Conservation (phyloP, 2,888 invertebrate species). For the Leptinotarsa rubiginosa region DNA sequence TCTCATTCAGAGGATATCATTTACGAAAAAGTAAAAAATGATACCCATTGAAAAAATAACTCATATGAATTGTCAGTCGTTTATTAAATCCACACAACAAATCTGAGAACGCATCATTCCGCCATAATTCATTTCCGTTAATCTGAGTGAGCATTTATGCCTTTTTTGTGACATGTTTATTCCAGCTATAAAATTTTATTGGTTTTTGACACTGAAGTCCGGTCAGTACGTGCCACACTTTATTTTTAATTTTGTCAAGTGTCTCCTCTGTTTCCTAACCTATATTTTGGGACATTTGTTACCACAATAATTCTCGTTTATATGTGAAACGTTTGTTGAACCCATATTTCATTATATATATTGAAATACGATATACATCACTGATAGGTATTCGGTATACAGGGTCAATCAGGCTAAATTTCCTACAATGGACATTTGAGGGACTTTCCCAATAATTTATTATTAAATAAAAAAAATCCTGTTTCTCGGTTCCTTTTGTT, state of each 20-base stretch:
- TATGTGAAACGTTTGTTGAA: constrained; percentile 17
- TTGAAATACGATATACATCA: constrained; percentile 4
- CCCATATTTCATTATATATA: constrained; percentile 19
- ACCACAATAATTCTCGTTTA: constrained; percentile 36
- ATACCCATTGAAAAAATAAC: not conserved
- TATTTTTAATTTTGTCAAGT: constrained; percentile 27
- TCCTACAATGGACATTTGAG: too few relatives aligned
- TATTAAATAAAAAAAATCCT: too few relatives aligned
- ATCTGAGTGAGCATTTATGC: constrained; percentile 51
- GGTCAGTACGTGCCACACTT: constrained; percentile 41
- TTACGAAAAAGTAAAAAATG: not conserved
- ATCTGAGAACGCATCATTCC: constrained; percentile 29
- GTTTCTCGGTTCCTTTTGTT: too few relatives aligned
- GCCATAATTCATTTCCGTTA: constrained; percentile 46
- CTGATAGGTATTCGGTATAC: not conserved
- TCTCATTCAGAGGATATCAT: constrained; percentile 1
- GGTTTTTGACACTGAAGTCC: constrained; percentile 31
- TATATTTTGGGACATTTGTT: constrained; percentile 36
- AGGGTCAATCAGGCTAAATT: not conserved
- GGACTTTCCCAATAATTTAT: too few relatives aligned
- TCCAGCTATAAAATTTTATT: constrained; percentile 54
- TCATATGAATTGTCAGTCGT: constrained; percentile 23
- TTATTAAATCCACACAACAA: constrained; percentile 34
- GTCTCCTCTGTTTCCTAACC: constrained; percentile 36
- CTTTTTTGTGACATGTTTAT: constrained; percentile 55